Evolutionary conservation across 92 coral and sea anemone genomes (phyloP), one percentile per base, ranked within the genome.

Genomic region (Parazoanthus atlanticus): DNA sequence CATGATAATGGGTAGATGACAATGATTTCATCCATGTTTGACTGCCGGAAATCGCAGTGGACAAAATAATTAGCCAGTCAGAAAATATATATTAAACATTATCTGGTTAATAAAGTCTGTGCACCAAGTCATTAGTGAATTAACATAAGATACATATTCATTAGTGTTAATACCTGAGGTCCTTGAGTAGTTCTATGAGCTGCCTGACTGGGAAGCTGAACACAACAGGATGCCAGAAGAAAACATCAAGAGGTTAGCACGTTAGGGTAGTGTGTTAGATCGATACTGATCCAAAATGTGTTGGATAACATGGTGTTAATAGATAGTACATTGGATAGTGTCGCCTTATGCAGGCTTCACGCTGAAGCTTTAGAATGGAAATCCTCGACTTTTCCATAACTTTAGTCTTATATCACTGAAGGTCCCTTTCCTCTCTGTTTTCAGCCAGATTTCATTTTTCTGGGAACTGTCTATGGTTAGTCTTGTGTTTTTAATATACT

Each of bases 161-260:
- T 6, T 25, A 21, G 43, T 25, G 79, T 19, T 64, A 34, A 7
- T 82, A 82, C 86, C 86, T 82, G 71, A 19, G 40, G 7, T 5
- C 73, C 76, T 12, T 36, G 75, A 61, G 56, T 38, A 41, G 74
- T 30, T 65, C 76, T 82, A 36, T 61, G 52, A 61, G 73, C 31
- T 41, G 56, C 21, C 41, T 54, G 85, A 80, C 41, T 34, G 25
- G 52, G 61, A 38, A 40, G 86, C 86, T 82, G 82, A 78, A 82
- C 52, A 33, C 36, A 36, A 61, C 19, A 5, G 43, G 79, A 75
- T 33, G 64, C 10, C 25, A 82, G 25, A 65, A 40, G 33, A 82
- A 61, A 8, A 13, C 12, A 56, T 0, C 58, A 79, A 79, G 54
- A 64, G 72, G 52, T 58, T 65, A 70, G 71, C 23, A 66, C 8